Base-by-base conservation (phyloP, 2,888 invertebrate genomes). In the Microplitis manilae region DNA sequence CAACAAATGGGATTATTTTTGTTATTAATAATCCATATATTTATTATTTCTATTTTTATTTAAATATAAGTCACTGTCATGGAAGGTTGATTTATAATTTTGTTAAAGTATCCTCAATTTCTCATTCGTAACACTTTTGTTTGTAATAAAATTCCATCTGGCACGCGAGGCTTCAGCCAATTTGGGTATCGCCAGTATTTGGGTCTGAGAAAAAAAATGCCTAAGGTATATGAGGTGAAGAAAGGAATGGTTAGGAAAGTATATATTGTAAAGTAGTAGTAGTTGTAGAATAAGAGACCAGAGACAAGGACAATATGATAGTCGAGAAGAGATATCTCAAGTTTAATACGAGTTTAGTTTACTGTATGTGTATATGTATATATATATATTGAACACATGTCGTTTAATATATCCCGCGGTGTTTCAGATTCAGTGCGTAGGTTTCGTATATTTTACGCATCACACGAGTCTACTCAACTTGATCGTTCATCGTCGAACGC, bases 341-440 rank as follows among this genome's bases (percentile, higher is more conserved):
- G 13, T 50, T 50, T 50, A 13, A 50, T 50, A 50, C 5, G 9
- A 50, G 50, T 50, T 13, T 13, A 50, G 50, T 50, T 50, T 13
- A 13, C 50, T 13, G 50, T 50, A 50, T 9, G 13, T 13, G 13
- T 50, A 50, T 13, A 13, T 50, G 9, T 50, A 50, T 50, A 50
- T 5, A 4, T 50, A 50, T 50, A 13, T 75, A 73, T 75, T 84
- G 84, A 85, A 89, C 89, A 90, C 88, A 89, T 90, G 89, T 90
- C 89, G 88, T 84, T 89, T 85, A 86, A 81, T 84, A 86, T 87
- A 87, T 83, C 89, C 89, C 89, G 89, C 84, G 82, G 89, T 84
- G 89, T 85, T 82, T 80, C 83, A 86, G 85, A 83, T 86, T 86
- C 87, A 86, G 86, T 88, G 87, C 88, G 88, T 89, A 87, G 87